Evolutionary conservation across 1,140 invertebrate species (phyloP).

Genomic region (Diprion similis): DNA sequence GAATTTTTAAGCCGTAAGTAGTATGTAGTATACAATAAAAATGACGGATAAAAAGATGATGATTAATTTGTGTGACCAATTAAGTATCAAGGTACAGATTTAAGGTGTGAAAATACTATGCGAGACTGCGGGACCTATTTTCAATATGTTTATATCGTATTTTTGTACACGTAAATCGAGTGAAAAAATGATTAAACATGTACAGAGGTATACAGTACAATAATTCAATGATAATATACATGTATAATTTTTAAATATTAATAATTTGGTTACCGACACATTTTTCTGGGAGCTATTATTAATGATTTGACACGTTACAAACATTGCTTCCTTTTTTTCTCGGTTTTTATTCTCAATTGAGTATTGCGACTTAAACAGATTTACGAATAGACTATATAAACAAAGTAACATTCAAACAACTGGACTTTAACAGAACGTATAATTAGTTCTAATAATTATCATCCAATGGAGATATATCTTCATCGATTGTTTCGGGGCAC

Average conservation of each 20-base stretch:
- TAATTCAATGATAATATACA: too few relatives aligned
- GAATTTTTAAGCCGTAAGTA: too few relatives aligned
- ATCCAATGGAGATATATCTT: neutral
- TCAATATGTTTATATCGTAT: neutral
- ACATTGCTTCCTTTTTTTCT: neutral
- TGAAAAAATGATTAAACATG: neutral
- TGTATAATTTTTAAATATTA: too few relatives aligned
- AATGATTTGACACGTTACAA: neutral
- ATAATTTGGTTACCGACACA: too few relatives aligned
- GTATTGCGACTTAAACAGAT: neutral
- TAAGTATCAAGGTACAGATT: neutral
- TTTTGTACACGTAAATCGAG: neutral
- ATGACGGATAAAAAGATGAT: too few relatives aligned
- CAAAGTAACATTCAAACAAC: conserved; percentile 17
- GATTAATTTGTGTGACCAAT: too few relatives aligned
- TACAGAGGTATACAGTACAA: neutral
- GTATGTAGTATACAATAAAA: too few relatives aligned
- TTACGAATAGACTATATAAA: conserved; percentile 16
- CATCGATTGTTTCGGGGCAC: neutral
- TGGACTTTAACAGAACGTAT: conserved; percentile 1
- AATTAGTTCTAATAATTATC: neutral
- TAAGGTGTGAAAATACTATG: neutral
- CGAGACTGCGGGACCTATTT: neutral
- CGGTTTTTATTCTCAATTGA: too few relatives aligned
- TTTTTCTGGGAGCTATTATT: too few relatives aligned